A percentile compares a stretch with the other conserved stretches of the same genome.
These are phyloP conservation scores for Diabrotica virgifera DNA, from an alignment of 1,140 invertebrate genomes.

Conservation along the genomic window DNA sequence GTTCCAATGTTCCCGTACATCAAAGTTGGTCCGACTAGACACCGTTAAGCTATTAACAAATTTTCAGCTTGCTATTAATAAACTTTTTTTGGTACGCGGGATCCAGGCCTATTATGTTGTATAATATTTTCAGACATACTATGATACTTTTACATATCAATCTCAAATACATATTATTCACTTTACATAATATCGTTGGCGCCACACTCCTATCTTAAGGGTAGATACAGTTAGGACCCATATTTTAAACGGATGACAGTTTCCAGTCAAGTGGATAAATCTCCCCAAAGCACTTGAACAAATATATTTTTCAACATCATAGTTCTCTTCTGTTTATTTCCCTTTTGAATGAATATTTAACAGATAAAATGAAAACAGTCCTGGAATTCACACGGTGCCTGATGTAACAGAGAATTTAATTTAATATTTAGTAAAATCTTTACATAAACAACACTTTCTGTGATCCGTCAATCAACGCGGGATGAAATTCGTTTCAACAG, in stretches of 20 bases:
- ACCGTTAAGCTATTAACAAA: too few species aligned
- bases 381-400: not conserved
- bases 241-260: not conserved
- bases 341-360: not conserved
- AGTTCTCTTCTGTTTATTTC: slow-evolving; percentile 1
- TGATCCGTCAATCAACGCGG: not conserved
- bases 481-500: not conserved
- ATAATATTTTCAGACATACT: too few species aligned
- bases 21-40: too few species aligned
- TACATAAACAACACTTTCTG: not conserved
- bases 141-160: too few species aligned
- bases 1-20: too few species aligned
- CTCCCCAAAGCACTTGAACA: not conserved
- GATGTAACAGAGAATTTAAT: not conserved
- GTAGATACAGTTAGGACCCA: not conserved
- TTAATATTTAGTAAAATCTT: not conserved
- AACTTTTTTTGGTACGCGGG: too few species aligned
- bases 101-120: too few species aligned
- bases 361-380: slow-evolving; percentile 1
- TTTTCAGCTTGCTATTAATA: too few species aligned
- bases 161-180: too few species aligned
- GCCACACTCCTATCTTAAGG: not conserved
- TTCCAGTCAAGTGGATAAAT: not conserved
- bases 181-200: too few species aligned
- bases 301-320: not conserved